Conservation (phyloP, 2,888 invertebrate genomes). For the Lasioglossum vierecki region DNA sequence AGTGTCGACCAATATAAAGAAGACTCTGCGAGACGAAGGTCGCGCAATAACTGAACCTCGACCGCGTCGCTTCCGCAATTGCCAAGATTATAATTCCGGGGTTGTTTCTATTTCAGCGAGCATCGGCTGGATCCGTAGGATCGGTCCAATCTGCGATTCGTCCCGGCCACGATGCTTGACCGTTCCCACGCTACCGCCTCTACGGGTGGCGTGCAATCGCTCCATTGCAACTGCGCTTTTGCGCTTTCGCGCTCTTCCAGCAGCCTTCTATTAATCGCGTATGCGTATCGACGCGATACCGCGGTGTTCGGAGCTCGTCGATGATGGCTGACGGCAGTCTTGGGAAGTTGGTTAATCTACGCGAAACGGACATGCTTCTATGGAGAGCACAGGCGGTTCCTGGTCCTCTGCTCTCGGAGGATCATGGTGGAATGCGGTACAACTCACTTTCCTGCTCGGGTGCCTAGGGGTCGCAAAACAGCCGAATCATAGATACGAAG, state of each 20-base stretch:
- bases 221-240: not conserved
- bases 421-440: constrained; percentile 21
- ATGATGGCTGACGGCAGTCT: not conserved
- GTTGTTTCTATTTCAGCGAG: constrained; percentile 32
- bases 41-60: not conserved
- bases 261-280: constrained; percentile 25
- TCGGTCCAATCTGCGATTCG: constrained; percentile 68
- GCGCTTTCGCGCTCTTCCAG: constrained; percentile 7
- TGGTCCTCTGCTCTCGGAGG: not conserved
- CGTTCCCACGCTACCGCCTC: constrained; percentile 70
- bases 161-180: constrained; percentile 62
- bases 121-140: constrained; percentile 45
- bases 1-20: not conserved
- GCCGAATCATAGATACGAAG: constrained; percentile 53
- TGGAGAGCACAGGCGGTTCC: not conserved
- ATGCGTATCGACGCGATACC: not conserved
- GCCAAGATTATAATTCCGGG: constrained; percentile 16
- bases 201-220: constrained; percentile 28
- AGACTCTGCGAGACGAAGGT: not conserved
- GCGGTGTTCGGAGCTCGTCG: not conserved
- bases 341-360: constrained; percentile 19
- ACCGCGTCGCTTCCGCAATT: not conserved
- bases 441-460: constrained; percentile 21
- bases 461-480: constrained; percentile 33
- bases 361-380: not conserved